Evolutionary conservation across 2,888 invertebrate genomes (phyloP).

Genomic region (Megaustenia siamemsis): DNA sequence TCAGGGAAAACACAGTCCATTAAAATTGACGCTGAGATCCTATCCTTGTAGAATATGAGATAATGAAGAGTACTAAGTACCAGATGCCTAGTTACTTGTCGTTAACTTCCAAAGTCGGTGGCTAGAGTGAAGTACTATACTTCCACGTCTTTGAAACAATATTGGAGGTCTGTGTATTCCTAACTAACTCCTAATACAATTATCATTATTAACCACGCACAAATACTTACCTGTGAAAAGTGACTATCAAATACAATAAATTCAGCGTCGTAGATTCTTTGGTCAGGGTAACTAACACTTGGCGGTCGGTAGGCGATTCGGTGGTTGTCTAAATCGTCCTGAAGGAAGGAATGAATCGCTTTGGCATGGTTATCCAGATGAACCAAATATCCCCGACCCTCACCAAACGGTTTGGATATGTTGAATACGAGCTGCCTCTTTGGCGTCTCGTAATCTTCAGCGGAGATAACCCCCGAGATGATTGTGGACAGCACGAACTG

Average conservation of each 20-base stretch:
- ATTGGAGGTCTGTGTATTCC: too few species aligned
- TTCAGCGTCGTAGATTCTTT: constrained; percentile 74
- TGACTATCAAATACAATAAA: constrained; percentile 77
- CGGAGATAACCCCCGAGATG: constrained; percentile 77
- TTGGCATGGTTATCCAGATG: constrained; percentile 76
- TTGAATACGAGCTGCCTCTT: constrained; percentile 76
- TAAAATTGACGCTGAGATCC: too few species aligned
- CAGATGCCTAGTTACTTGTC: too few species aligned
- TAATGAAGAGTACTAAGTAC: too few species aligned
- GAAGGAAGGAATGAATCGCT: constrained; percentile 75
- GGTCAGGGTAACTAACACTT: constrained; percentile 68
- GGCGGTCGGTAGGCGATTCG: constrained; percentile 79
- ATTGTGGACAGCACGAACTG: constrained; percentile 78
- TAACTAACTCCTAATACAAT: too few species aligned
- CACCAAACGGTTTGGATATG: constrained; percentile 72
- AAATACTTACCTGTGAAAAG: constrained; percentile 63
- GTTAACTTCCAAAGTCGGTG: too few species aligned
- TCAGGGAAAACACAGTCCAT: too few species aligned
- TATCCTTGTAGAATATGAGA: too few species aligned
- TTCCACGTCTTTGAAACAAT: too few species aligned
- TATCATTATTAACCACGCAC: too few species aligned
- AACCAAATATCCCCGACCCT: constrained; percentile 75
- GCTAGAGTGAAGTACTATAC: too few species aligned
- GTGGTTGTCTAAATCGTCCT: constrained; percentile 75
- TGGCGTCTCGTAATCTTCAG: constrained; percentile 78